Evolutionary conservation across 2,888 invertebrate genomes (phyloP).

Genomic region (Polia nebulosa): DNA sequence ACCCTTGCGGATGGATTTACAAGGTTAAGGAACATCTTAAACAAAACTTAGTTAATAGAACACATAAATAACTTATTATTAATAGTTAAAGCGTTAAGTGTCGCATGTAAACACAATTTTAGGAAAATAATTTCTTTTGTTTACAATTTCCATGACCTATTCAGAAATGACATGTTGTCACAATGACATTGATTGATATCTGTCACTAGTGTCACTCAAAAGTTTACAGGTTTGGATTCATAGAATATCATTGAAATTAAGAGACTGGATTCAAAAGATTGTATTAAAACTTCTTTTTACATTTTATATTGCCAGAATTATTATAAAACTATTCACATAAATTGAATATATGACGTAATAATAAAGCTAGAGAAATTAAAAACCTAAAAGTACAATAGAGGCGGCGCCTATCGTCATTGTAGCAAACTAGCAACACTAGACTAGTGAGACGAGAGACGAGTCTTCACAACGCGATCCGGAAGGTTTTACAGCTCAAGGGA

Average conservation of each 20-base stretch:
- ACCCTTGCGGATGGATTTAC: slow-evolving; percentile 34
- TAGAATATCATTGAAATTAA: no score
- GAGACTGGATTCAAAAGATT: not conserved
- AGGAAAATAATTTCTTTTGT: slow-evolving; percentile 30
- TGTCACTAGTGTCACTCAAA: not conserved
- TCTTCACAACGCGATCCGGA: not conserved
- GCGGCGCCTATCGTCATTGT: not conserved
- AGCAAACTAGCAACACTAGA: not conserved
- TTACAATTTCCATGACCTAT: slow-evolving; percentile 50
- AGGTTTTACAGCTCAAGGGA: not conserved
- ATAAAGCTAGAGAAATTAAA: not conserved
- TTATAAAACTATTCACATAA: not conserved
- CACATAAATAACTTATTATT: not conserved
- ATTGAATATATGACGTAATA: not conserved
- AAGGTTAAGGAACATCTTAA: slow-evolving; percentile 39
- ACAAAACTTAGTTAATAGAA: not conserved
- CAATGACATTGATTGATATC: not conserved
- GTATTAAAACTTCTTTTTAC: not conserved
- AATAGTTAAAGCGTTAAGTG: not conserved
- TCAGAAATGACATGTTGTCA: not conserved
- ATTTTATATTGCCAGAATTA: not conserved
- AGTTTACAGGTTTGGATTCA: not conserved
- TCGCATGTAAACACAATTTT: not conserved
- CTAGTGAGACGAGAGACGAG: no score
- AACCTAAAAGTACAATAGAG: not conserved